Evolutionary conservation across 2,113 vertebrate species (phyloP).

Genomic region (Isurus oxyrinchus): DNA sequence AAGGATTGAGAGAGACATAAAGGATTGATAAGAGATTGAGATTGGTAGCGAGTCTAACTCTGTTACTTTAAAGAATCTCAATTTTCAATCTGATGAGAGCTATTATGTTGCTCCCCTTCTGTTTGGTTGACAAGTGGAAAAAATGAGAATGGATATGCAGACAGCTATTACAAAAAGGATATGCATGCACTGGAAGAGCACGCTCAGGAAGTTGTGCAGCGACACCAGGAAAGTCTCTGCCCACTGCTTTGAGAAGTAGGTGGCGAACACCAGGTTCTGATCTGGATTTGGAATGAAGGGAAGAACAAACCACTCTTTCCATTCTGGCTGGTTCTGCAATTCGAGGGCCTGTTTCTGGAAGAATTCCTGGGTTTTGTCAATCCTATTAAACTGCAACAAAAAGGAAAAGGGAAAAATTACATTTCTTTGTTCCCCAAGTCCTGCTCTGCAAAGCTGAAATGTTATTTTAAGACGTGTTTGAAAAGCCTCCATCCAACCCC

Average conservation of each 20-base stretch:
- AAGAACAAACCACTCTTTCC: constrained; percentile 94
- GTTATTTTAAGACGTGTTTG: background rate
- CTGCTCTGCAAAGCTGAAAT: background rate
- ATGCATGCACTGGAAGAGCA: constrained; percentile 98
- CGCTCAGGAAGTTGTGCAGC: constrained; percentile 93
- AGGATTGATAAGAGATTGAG: background rate
- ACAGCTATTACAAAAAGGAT: constrained; percentile 63
- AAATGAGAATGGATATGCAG: background rate
- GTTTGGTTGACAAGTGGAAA: background rate
- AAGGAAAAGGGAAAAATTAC: constrained; percentile 5
- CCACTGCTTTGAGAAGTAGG: constrained; percentile 94
- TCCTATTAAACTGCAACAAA: constrained; percentile 66
- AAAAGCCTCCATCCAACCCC: background rate
- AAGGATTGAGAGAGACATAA: background rate
- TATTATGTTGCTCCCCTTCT: background rate
- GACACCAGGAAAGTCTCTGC: constrained; percentile 91
- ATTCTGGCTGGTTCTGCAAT: constrained; percentile 84
- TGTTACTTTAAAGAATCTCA: background rate
- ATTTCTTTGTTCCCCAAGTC: background rate
- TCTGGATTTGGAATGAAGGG: constrained; percentile 81
- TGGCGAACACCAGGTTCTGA: constrained; percentile 76
- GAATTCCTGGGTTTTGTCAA: constrained; percentile 88
- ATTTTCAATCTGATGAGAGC: background rate
- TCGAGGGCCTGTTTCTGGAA: constrained; percentile 82
- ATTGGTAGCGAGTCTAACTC: background rate